These are phyloP conservation scores for Pteria penguin DNA, from an alignment of 2,888 invertebrate genomes.

Conservation along the genomic window DNA sequence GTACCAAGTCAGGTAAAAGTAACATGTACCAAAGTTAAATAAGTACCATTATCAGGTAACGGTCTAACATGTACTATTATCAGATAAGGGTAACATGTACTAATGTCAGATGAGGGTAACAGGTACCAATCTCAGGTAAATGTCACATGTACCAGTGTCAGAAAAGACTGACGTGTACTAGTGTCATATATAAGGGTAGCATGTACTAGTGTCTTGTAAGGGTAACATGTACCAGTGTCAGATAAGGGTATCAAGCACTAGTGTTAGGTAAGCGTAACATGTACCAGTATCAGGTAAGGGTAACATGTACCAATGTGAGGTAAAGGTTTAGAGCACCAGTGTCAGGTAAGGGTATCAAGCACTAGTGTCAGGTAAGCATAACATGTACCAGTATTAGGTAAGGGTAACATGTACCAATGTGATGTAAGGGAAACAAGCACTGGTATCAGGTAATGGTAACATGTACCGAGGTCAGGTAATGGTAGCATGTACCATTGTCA, in stretches of 20 bases:
- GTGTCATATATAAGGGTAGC: conserved; percentile 81
- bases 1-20: no score
- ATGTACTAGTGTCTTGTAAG: conserved; percentile 96
- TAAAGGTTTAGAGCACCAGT: conserved; percentile 99
- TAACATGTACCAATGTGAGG: conserved; percentile 91
- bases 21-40: no score
- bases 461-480: no score
- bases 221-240: conserved; percentile 98
- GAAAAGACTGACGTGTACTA: neutral
- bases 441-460: no score
- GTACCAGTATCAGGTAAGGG: neutral
- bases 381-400: conserved; percentile 97
- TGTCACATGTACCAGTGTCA: neutral
- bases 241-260: neutral
- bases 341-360: conserved; percentile 87
- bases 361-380: no score
- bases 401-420: no score
- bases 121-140: conserved; percentile 5
- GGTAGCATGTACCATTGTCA: no score
- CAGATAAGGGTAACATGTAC: neutral
- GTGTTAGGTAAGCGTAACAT: neutral
- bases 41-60: neutral
- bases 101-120: neutral
- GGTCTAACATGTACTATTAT: conserved; percentile 97
- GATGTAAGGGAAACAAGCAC: no score